A percentile compares a stretch with the other conserved stretches of the same genome.
phyloP scores from a whole-genome alignment of 2,797 vertebrate species.

The Tokudaia tokunoshimensis region DNA sequence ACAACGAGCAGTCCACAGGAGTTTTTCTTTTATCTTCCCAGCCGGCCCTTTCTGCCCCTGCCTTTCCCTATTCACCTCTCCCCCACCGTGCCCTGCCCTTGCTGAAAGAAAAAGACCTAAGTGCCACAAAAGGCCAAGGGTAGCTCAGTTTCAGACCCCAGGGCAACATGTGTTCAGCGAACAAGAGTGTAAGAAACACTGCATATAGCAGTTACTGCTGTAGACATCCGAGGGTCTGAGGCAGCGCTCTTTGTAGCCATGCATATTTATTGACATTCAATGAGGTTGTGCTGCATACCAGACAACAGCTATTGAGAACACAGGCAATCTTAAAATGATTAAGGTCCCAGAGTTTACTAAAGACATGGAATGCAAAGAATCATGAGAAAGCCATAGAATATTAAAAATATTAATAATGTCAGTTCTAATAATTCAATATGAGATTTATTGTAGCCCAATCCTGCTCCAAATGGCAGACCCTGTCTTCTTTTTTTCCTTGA shows the following conservation, averaged over 20 bases:
- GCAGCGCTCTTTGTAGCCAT: conserved; percentile 71
- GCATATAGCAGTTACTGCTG: conserved; percentile 83
- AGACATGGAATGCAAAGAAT: conserved; percentile 78
- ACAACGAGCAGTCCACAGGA: conserved; percentile 83
- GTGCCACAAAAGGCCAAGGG: conserved; percentile 85
- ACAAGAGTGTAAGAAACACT: conserved; percentile 90
- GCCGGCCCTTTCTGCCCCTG: neutral
- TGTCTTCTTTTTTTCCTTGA: conserved; percentile 78
- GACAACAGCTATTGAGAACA: conserved; percentile 73
- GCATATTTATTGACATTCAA: conserved; percentile 67
- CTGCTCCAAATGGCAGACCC: conserved; percentile 78
- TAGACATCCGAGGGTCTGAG: conserved; percentile 68
- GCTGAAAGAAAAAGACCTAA: conserved; percentile 81
- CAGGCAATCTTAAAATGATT: conserved; percentile 82
- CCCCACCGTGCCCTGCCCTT: conserved; percentile 79
- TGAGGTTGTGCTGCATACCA: conserved; percentile 64
- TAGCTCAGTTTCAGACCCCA: conserved; percentile 93
- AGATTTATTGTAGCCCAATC: conserved; percentile 81
- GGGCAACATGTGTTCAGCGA: conserved; percentile 91
- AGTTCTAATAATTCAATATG: conserved; percentile 84
- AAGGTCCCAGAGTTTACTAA: conserved; percentile 74
- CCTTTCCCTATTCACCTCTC: neutral
- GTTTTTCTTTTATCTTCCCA: conserved; percentile 43
- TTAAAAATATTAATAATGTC: conserved; percentile 77
- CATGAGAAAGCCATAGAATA: conserved; percentile 81